Evolutionary conservation across 2,113 vertebrate species (phyloP), one percentile per base, ranked within the genome.

Genomic region (Myxocyprinus asiaticus): DNA sequence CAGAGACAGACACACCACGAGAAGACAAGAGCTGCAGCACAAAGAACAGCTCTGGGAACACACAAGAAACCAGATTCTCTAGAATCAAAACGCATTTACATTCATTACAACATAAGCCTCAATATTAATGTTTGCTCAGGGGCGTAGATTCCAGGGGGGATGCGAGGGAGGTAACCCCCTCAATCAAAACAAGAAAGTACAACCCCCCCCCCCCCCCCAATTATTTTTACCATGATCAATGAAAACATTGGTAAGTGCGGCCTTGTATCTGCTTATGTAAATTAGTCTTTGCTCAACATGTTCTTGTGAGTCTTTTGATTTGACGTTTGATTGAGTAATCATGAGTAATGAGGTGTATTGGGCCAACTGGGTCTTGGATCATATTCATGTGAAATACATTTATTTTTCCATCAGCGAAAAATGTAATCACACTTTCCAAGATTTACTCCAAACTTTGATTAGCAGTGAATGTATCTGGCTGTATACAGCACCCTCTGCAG

Each of bases 11-110:
- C 53, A 86, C 81, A 2, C 93, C 94, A 76, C 91, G 92, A 82
- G 94, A 96, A 3, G 96, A 98, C 66, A 99, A 91, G 74, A 99
- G 87, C 85, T 99, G 98, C 86, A 98, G 92, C 83, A 97, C 91
- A 85, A 99, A 98, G 91, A 97, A 99, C 45, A 99, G 92, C 92
- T 99, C 98, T 93, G 98, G 83, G 83, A 99, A 97, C 85, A 99
- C 94, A 86, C 96, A 99, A 76, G 98, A 96, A 80, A 99, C 97
- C 5, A 98, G 83, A 85, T 99, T 98, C 90, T 96, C 98, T 99
- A 88, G 2, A 82, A 86, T 48, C 85, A 77, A 84, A 0, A 12
- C 66, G 44, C 45, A 61, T 51, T 11, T 1, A 63, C 61, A 62
- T 61, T 45, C 0, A 59, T 12, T n/a, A 17, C 8, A 7, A 7